Conservation (phyloP, 1,140 invertebrate species). For the Anadara kagoshimensis region DNA sequence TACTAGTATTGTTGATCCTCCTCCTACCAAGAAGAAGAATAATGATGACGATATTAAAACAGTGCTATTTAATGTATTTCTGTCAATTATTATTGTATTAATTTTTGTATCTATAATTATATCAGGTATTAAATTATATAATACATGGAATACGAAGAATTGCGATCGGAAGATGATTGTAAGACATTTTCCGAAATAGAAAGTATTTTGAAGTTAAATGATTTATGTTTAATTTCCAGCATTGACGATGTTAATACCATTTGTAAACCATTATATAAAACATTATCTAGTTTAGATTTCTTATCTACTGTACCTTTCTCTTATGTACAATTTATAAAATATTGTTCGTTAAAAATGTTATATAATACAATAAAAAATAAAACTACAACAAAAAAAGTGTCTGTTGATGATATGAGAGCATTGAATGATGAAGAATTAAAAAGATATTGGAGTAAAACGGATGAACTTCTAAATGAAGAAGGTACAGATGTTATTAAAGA, state of each 20-base stretch:
- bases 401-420: neutral
- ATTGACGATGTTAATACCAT: neutral
- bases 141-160: conserved; percentile 13
- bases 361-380: neutral
- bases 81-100: neutral
- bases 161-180: conserved; percentile 5
- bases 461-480: neutral
- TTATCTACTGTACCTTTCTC: neutral
- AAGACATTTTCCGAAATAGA: neutral
- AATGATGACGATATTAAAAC: neutral
- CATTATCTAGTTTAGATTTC: neutral
- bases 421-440: conserved; percentile 8
- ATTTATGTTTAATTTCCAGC: neutral
- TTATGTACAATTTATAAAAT: conserved; percentile 10
- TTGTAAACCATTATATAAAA: neutral
- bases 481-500: neutral
- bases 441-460: conserved; percentile 1
- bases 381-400: neutral
- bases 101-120: neutral
- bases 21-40: neutral
- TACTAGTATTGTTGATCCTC: neutral
- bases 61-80: neutral
- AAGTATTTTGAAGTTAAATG: conserved; percentile 5
- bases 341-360: conserved; percentile 8
- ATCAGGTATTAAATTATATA: neutral